These are phyloP conservation scores for Euborellia annulipes DNA, from an alignment of 1,140 invertebrate species.

Conservation along the genomic window DNA sequence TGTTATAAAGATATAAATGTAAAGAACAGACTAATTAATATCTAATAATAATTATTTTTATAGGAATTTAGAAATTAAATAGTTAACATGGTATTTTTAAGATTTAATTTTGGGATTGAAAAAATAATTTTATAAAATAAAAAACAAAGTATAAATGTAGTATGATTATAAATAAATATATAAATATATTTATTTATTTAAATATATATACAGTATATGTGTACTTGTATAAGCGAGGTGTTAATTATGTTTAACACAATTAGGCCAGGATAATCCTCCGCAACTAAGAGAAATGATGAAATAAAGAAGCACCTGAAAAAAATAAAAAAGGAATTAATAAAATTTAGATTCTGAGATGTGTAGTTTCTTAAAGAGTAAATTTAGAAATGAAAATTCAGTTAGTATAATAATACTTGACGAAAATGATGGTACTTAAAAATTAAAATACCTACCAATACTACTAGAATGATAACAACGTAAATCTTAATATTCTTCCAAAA, in stretches of 20 bases:
- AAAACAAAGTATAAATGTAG: too few relatives aligned
- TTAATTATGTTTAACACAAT: conserved; percentile 32
- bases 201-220: too few relatives aligned
- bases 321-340: neutral
- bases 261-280: conserved; percentile 64
- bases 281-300: conserved; percentile 74
- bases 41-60: too few relatives aligned
- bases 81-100: too few relatives aligned
- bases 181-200: too few relatives aligned
- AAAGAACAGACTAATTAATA: too few relatives aligned
- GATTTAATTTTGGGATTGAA: too few relatives aligned
- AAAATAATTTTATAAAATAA: too few relatives aligned
- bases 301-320: conserved; percentile 52
- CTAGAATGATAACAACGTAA: conserved; percentile 56
- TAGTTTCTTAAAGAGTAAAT: neutral
- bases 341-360: neutral
- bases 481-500: conserved; percentile 92
- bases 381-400: neutral
- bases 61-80: too few relatives aligned
- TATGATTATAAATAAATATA: too few relatives aligned
- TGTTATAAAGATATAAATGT: too few relatives aligned
- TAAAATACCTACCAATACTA: conserved; percentile 45
- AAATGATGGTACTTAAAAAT: conserved; percentile 4
- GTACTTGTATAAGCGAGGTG: too few relatives aligned
- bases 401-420: neutral